A percentile compares a stretch with the other conserved stretches of the same genome.
These are phyloP conservation scores for Liparis tanakae DNA, from an alignment of 2,797 vertebrate genomes.

Conservation along the genomic window DNA sequence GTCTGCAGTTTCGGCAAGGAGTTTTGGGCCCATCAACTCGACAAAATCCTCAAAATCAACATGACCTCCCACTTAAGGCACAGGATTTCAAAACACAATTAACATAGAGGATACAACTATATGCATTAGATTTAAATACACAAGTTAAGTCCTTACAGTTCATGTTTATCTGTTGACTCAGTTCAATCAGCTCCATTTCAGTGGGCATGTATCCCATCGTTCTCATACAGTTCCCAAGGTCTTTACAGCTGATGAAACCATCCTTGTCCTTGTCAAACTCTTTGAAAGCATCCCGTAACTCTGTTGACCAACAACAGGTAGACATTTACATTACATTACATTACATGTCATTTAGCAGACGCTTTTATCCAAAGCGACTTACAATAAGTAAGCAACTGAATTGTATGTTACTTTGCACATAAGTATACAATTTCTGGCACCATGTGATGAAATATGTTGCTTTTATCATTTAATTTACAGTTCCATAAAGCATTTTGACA, in stretches of 20 bases:
- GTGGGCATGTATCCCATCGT: slow-evolving; percentile 99
- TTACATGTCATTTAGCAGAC: no score
- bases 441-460: background rate
- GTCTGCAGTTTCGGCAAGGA: slow-evolving; percentile 95
- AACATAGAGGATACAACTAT: background rate
- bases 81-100: slow-evolving; percentile 18
- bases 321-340: no score
- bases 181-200: slow-evolving; percentile 97
- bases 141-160: slow-evolving; percentile 84
- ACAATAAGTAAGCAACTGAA: no score
- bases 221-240: slow-evolving; percentile 97
- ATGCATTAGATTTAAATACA: background rate
- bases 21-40: slow-evolving; percentile 97
- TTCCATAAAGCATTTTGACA: background rate
- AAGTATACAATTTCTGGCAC: background rate
- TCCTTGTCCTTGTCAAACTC: slow-evolving; percentile 99
- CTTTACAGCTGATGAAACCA: slow-evolving; percentile 97
- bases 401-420: background rate
- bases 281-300: slow-evolving; percentile 94
- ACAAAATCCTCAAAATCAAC: slow-evolving; percentile 99
- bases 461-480: background rate
- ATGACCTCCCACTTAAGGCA: slow-evolving; percentile 90
- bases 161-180: slow-evolving; percentile 99
- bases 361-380: no score
- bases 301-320: slow-evolving; percentile 73